Conservation (phyloP, 1,140 invertebrate genomes). For the Calephelis virginiensis region DNA sequence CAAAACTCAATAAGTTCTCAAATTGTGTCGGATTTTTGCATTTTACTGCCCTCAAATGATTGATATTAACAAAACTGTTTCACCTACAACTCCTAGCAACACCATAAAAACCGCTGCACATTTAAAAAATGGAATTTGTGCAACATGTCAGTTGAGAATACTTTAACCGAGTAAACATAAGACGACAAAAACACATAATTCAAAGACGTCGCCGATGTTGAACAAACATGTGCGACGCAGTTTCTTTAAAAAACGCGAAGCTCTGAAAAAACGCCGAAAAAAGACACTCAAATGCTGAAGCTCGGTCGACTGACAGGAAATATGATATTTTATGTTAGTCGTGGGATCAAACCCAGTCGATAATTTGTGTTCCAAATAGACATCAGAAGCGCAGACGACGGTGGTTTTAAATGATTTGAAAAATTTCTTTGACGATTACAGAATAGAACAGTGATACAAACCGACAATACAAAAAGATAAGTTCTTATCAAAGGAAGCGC, state of each 20-base stretch:
- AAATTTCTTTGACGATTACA: slow-evolving; percentile 44
- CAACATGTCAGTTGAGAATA: slow-evolving; percentile 27
- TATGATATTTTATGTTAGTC: slow-evolving; percentile 78
- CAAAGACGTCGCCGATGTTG: slow-evolving; percentile 57
- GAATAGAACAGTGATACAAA: slow-evolving; percentile 9
- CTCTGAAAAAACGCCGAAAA: slow-evolving; percentile 58
- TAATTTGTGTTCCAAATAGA: slow-evolving; percentile 70
- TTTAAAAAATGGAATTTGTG: slow-evolving; percentile 8
- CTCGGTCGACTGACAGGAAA: slow-evolving; percentile 70
- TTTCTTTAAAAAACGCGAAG: slow-evolving; percentile 65
- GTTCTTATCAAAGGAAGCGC: slow-evolving; percentile 3
- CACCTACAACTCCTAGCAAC: background rate
- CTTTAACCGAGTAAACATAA: slow-evolving; percentile 32
- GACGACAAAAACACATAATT: slow-evolving; percentile 53
- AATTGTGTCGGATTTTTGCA: too few relatives aligned
- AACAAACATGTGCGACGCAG: slow-evolving; percentile 71
- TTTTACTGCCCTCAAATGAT: too few relatives aligned
- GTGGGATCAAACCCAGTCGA: slow-evolving; percentile 74
- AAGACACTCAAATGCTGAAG: slow-evolving; percentile 65
- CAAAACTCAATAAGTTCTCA: too few relatives aligned
- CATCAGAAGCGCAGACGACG: slow-evolving; percentile 56
- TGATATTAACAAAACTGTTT: too few relatives aligned
- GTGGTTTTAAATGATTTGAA: slow-evolving; percentile 61
- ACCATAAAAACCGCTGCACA: background rate
- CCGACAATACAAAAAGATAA: slow-evolving; percentile 7